Evolutionary conservation across 2,888 invertebrate genomes (phyloP).

Genomic region (Rotaria sp.): DNA sequence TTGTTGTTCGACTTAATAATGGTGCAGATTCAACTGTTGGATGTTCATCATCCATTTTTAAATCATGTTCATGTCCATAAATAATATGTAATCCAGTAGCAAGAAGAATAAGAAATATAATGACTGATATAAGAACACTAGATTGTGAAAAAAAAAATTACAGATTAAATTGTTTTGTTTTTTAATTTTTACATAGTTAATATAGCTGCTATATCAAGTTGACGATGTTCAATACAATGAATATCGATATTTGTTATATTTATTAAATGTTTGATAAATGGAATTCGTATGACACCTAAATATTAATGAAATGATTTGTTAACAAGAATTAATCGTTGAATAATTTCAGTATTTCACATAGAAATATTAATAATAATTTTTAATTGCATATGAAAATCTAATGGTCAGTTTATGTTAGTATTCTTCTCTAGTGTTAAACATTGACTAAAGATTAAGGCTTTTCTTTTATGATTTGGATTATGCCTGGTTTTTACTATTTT

Average conservation of each 20-base stretch:
- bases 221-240: not conserved
- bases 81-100: slow-evolving; percentile 4
- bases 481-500: no score
- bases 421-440: no score
- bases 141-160: not conserved
- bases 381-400: no score
- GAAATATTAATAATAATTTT: no score
- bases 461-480: no score
- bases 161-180: no score
- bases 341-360: no score
- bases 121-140: not conserved
- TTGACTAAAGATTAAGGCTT: no score
- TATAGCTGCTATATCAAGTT: not conserved
- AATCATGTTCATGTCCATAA: not conserved
- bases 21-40: not conserved
- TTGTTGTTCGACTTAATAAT: not conserved
- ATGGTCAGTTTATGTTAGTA: no score
- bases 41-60: not conserved
- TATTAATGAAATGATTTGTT: not conserved
- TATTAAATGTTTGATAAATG: not conserved
- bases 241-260: not conserved
- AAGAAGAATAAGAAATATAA: not conserved
- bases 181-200: not conserved
- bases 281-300: not conserved
- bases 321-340: no score